Percentiles rank a stretch among this genome's conserved stretches.
Evolutionary conservation across 2,797 vertebrate species (phyloP).

Genomic region (Lates japonicus): DNA sequence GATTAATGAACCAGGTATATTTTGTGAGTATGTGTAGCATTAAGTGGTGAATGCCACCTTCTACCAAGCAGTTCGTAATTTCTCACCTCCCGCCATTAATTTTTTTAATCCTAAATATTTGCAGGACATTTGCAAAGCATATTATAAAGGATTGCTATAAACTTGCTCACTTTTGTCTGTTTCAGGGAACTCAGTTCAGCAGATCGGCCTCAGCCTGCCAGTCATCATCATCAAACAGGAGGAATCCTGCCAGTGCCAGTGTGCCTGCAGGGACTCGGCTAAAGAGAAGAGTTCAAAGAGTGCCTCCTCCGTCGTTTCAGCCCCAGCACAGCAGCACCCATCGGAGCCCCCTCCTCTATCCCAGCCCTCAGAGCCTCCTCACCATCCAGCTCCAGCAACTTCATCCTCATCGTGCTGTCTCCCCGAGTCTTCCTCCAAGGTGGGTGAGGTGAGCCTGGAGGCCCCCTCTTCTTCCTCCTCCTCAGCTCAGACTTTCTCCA

Average conservation of each 20-base stretch:
- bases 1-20: too few relatives aligned
- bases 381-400: constrained; percentile 72
- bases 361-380: constrained; percentile 75
- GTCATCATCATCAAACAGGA: constrained; percentile 99
- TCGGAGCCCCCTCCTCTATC: constrained; percentile 72
- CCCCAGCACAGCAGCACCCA: constrained; percentile 62
- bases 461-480: constrained; percentile 55
- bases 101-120: not conserved
- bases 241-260: constrained; percentile 98
- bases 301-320: constrained; percentile 73
- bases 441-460: constrained; percentile 65
- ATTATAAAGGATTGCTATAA: not conserved
- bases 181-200: constrained; percentile 94
- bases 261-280: constrained; percentile 94
- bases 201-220: constrained; percentile 97
- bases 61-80: not conserved
- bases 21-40: not conserved
- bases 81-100: not conserved
- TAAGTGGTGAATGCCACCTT: not conserved
- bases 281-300: constrained; percentile 91
- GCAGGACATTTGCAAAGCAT: not conserved
- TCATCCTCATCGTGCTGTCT: constrained; percentile 67
- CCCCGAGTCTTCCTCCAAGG: constrained; percentile 78
- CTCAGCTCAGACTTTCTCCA: constrained; percentile 75
- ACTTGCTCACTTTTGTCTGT: constrained; percentile 15